A percentile compares a stretch with the other conserved stretches of the same genome.
Evolutionary conservation across 2,113 vertebrate genomes (phyloP).

Genomic region (Semicossyphus pulcher): DNA sequence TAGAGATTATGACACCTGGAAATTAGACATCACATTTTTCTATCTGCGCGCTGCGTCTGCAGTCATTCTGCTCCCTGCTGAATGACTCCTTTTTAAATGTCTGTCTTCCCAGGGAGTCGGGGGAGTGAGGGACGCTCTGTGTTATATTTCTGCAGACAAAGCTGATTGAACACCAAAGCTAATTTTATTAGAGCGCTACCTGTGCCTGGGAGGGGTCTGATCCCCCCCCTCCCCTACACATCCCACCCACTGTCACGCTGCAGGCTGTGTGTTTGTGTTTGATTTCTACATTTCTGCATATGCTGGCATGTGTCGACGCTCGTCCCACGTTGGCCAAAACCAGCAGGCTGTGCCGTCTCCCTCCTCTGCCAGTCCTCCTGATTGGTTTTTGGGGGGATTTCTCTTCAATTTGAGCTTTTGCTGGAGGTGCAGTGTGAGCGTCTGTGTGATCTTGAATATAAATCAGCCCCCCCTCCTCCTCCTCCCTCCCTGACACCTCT

Average conservation of each 20-base stretch:
- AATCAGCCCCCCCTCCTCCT: slow-evolving; percentile 37
- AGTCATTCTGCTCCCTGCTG: neutral
- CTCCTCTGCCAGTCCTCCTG: slow-evolving; percentile 6
- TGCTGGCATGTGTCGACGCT: neutral
- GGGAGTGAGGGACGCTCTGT: slow-evolving; percentile 11
- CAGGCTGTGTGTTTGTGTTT: slow-evolving; percentile 48
- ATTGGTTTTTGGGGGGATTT: slow-evolving; percentile 35
- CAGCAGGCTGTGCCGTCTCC: slow-evolving; percentile 3
- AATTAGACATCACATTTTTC: neutral
- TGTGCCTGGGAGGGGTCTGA: slow-evolving; percentile 50
- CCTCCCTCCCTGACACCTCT: slow-evolving; percentile 9
- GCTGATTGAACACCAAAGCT: slow-evolving; percentile 55
- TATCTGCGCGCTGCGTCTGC: neutral
- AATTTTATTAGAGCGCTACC: slow-evolving; percentile 66
- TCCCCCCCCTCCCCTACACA: slow-evolving; percentile 42
- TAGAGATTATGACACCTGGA: no score
- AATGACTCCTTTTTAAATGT: neutral
- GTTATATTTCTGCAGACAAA: slow-evolving; percentile 52
- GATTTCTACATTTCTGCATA: slow-evolving; percentile 39
- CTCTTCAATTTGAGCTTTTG: slow-evolving; percentile 54
- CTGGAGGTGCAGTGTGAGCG: slow-evolving; percentile 56
- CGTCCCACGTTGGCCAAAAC: slow-evolving; percentile 49
- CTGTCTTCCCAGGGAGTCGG: slow-evolving; percentile 5
- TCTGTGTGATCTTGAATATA: slow-evolving; percentile 69
- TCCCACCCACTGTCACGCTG: slow-evolving; percentile 44